Evolutionary conservation across 23 tunicate species (phyloP), one percentile per base, ranked within the genome.

Genomic region (Phallusia fumigata): DNA sequence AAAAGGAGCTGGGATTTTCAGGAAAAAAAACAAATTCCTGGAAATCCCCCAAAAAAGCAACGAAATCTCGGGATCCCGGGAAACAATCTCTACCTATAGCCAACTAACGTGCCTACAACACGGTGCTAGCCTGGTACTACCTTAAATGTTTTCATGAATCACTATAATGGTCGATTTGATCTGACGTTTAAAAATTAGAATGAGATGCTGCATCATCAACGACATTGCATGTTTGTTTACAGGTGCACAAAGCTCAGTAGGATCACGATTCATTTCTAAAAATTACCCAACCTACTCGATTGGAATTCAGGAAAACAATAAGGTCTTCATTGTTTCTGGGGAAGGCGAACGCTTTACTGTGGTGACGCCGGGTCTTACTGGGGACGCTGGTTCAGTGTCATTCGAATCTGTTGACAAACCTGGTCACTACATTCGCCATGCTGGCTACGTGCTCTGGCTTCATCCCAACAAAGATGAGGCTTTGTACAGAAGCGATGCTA

Each of bases 341-440:
- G 78, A 74, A 74, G 35, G 35, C 44, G 76, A 80, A 5, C 53
- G 34, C 2, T 80, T 80, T 34, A 33, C 6, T 30, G 12, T 80
- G 31, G 34, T 58, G 8, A 31, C 73, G 18, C 84, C 84, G 12
- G 84, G 84, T 30, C 34, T 80, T 6, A 80, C 65, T 53, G 74
- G 84, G 5, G 19, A 31, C 3, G 31, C 47, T 0, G 84, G 74
- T 8, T 36, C 74, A 18, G 84, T 80, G 6, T 80, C 84, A 30
- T 52, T 80, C 31, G 74, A 80, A 31, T 53, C 84, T 6, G 84
- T 24, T 0, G 32, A 52, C 26, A 3, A 31, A 28, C 84, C 84
- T 0, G 74, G 74, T 11, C 30, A 52, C 35, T 80, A 12, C 30
- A 18, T 80, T 1, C 31, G 84, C 12, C 84, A 80, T 53, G 30